phyloP scores from a whole-genome alignment of 2,888 invertebrate genomes.

The Tenthredo amoena region DNA sequence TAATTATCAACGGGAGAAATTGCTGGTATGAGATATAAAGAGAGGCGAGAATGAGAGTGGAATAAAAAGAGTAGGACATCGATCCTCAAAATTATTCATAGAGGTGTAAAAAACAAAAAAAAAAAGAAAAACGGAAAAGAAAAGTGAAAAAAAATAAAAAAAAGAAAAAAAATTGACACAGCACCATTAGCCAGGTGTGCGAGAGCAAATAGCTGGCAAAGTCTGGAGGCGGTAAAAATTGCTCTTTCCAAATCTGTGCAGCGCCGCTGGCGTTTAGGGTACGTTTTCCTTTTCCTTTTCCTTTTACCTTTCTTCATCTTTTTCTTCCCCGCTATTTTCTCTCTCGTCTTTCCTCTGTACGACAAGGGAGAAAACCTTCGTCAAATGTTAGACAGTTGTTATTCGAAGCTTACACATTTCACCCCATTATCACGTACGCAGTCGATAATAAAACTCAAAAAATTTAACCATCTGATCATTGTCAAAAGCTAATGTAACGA shows the following conservation, averaged over 20 bases:
- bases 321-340: slow-evolving; percentile 32
- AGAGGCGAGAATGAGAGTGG: not conserved
- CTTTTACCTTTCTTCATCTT: slow-evolving; percentile 27
- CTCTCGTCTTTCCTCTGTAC: not conserved
- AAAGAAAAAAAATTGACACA: slow-evolving; percentile 20
- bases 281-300: slow-evolving; percentile 18
- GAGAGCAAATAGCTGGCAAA: slow-evolving; percentile 11
- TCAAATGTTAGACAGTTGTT: not conserved
- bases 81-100: slow-evolving; percentile 26
- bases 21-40: not conserved
- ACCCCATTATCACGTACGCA: not conserved
- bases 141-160: too few relatives aligned
- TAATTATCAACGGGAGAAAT: not conserved
- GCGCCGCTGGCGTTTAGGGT: slow-evolving; percentile 32
- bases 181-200: slow-evolving; percentile 35
- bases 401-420: not conserved
- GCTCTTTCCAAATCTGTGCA: slow-evolving; percentile 22
- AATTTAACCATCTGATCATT: too few relatives aligned
- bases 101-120: slow-evolving; percentile 8
- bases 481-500: too few relatives aligned
- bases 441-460: too few relatives aligned
- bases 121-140: not conserved
- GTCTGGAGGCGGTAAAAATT: slow-evolving; percentile 17
- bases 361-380: not conserved
- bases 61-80: not conserved